Percentiles rank a stretch among this genome's conserved stretches.
Evolutionary conservation across 1,140 invertebrate species (phyloP).

Genomic region (Matsumurasca onukii): DNA sequence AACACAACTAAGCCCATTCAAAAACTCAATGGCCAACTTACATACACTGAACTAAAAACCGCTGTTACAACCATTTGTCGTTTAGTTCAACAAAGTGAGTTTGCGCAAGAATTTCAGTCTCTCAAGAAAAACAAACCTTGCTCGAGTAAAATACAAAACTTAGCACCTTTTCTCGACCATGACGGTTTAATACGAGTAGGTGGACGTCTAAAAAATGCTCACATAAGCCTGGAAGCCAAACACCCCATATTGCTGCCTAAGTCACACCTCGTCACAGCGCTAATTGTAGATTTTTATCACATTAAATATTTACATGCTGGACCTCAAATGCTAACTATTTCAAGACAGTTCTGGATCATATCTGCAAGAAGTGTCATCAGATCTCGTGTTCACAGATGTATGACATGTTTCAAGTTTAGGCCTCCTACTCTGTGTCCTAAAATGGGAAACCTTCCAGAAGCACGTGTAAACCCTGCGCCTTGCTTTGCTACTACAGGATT

Average conservation of each 20-base stretch:
- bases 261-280: slow-evolving; percentile 39
- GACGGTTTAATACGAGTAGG: not conserved
- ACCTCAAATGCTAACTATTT: not conserved
- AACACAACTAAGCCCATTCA: not conserved
- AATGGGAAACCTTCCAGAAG: slow-evolving; percentile 37
- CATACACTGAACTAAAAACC: not conserved
- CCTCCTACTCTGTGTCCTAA: not conserved
- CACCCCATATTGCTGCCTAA: not conserved
- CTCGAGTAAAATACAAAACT: not conserved
- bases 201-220: not conserved
- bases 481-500: slow-evolving; percentile 38
- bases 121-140: not conserved
- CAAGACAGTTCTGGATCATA: not conserved
- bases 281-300: slow-evolving; percentile 28
- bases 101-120: not conserved
- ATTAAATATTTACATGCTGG: not conserved
- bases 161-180: not conserved
- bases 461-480: slow-evolving; percentile 1
- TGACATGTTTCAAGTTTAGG: not conserved
- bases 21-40: not conserved
- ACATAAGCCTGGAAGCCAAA: not conserved
- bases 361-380: not conserved
- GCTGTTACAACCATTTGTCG: not conserved
- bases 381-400: not conserved
- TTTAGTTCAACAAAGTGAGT: not conserved